Evolutionary conservation across 2,797 vertebrate species (phyloP).

Genomic region (Amniataba percoides): DNA sequence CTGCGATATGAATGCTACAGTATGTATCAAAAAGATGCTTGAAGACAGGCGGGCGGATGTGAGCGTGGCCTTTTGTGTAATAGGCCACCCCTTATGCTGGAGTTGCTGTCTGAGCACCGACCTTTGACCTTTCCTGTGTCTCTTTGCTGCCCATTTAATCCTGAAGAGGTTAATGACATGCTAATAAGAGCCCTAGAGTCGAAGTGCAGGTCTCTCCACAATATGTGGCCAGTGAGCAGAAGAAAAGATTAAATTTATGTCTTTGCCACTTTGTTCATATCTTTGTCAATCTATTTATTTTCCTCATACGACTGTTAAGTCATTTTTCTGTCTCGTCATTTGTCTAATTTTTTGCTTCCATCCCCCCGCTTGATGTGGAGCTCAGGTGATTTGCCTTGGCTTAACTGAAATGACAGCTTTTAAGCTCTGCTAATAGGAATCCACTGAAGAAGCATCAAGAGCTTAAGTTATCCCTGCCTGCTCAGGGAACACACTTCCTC

Average conservation of each 20-base stretch:
- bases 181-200: constrained; percentile 63
- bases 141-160: constrained; percentile 63
- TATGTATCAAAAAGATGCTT: constrained; percentile 41
- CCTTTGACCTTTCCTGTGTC: constrained; percentile 68
- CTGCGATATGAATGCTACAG: constrained; percentile 17
- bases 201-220: constrained; percentile 39
- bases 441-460: constrained; percentile 73
- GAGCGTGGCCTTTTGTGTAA: constrained; percentile 64
- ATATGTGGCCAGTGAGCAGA: constrained; percentile 40
- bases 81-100: constrained; percentile 60
- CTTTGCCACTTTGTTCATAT: constrained; percentile 20
- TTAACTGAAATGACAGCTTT: constrained; percentile 69
- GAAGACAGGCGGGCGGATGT: constrained; percentile 47
- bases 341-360: constrained; percentile 30
- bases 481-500: constrained; percentile 42
- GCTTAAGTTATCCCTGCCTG: constrained; percentile 64
- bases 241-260: constrained; percentile 7
- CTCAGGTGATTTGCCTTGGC: constrained; percentile 63
- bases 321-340: constrained; percentile 32
- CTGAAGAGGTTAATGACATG: constrained; percentile 78
- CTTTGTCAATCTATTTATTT: constrained; percentile 1
- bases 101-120: constrained; percentile 58
- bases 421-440: constrained; percentile 77
- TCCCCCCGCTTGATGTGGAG: constrained; percentile 5
- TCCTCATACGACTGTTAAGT: not conserved